phyloP scores from a whole-genome alignment of 2,888 invertebrate genomes.

The Corbicula japonica region DNA sequence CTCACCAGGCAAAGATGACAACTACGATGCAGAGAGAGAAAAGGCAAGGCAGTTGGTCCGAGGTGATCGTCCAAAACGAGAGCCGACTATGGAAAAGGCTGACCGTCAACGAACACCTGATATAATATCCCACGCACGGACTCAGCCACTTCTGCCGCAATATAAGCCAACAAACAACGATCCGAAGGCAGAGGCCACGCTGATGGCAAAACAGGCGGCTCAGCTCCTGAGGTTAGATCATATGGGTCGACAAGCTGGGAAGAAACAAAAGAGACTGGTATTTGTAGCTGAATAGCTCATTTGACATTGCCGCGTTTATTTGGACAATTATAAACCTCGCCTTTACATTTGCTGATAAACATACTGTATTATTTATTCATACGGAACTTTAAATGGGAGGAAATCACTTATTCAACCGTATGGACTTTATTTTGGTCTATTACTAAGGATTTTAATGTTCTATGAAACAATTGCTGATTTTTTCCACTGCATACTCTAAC shows the following conservation, averaged over 20 bases:
- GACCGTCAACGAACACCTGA: constrained; percentile 54
- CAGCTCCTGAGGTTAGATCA: constrained; percentile 69
- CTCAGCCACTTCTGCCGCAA: constrained; percentile 38
- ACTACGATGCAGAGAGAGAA: constrained; percentile 51
- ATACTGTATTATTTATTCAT: too few relatives aligned
- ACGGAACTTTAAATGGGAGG: too few relatives aligned
- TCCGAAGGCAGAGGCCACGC: constrained; percentile 42
- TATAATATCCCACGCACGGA: constrained; percentile 60
- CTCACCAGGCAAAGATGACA: neutral
- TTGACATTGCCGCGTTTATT: too few relatives aligned
- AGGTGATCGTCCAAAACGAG: constrained; percentile 49
- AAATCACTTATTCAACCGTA: too few relatives aligned
- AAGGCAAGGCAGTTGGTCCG: constrained; percentile 59
- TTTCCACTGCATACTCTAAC: too few relatives aligned
- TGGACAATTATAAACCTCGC: too few relatives aligned
- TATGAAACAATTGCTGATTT: too few relatives aligned
- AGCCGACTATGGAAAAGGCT: constrained; percentile 24
- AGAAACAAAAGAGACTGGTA: constrained; percentile 68
- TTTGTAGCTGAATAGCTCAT: constrained; percentile 69
- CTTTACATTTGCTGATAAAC: too few relatives aligned
- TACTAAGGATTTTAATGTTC: too few relatives aligned
- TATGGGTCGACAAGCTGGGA: constrained; percentile 53
- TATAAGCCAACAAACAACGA: constrained; percentile 37
- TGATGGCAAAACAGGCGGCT: constrained; percentile 73
- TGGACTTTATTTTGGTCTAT: too few relatives aligned